A percentile compares a stretch with the other conserved stretches of the same genome.
Evolutionary conservation across 1,140 invertebrate genomes (phyloP).

Genomic region (Diachasmimorpha longicaudata): DNA sequence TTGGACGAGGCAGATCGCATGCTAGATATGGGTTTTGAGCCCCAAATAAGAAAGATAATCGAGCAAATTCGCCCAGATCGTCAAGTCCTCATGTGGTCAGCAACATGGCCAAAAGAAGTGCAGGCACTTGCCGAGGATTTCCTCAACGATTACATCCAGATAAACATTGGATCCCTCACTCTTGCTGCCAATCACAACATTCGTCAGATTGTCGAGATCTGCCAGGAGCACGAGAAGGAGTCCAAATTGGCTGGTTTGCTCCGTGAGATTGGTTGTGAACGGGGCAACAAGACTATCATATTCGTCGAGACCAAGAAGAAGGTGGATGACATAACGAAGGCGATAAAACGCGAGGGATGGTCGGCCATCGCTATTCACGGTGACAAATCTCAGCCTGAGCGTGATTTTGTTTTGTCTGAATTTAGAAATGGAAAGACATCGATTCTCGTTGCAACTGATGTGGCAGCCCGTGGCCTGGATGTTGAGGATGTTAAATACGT

Average conservation of each 20-base stretch:
- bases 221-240: conserved; percentile 89
- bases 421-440: conserved; percentile 91
- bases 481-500: conserved; percentile 99
- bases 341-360: conserved; percentile 85
- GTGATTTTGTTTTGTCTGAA: conserved; percentile 91
- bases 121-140: conserved; percentile 94
- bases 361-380: conserved; percentile 94
- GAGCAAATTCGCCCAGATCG: conserved; percentile 94
- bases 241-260: conserved; percentile 80
- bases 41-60: conserved; percentile 97
- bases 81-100: conserved; percentile 98
- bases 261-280: conserved; percentile 84
- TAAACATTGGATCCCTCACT: conserved; percentile 94
- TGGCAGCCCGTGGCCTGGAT: conserved; percentile 96
- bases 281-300: conserved; percentile 93
- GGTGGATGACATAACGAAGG: conserved; percentile 93
- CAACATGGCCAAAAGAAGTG: conserved; percentile 99
- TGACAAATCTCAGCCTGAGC: conserved; percentile 95
- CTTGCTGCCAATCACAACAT: conserved; percentile 98
- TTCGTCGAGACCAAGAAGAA: conserved; percentile 99
- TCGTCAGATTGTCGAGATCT: conserved; percentile 94
- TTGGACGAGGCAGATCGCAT: conserved; percentile 93
- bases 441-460: conserved; percentile 98
- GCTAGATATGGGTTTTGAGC: conserved; percentile 98
- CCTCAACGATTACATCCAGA: conserved; percentile 84